Evolutionary conservation across 92 coral and sea anemone genomes (phyloP).

Genomic region (Siderastrea siderea): DNA sequence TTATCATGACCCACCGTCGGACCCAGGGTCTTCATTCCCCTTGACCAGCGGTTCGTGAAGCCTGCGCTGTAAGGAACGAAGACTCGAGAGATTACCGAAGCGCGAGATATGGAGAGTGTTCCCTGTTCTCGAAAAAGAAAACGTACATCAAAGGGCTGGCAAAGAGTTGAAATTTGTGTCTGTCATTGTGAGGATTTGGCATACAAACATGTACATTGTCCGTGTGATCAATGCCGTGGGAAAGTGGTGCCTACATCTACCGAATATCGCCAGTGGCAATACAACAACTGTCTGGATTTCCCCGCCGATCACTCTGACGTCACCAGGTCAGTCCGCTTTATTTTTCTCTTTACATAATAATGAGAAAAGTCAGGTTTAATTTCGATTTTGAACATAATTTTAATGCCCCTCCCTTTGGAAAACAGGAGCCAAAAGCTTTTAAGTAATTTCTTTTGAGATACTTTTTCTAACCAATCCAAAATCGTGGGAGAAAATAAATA

Average conservation of each 20-base stretch:
- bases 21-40: not conserved
- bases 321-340: no score
- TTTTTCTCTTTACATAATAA: no score
- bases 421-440: no score
- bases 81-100: not conserved
- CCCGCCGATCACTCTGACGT: not conserved
- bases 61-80: not conserved
- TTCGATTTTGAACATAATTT: no score
- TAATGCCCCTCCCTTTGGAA: no score
- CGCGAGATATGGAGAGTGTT: not conserved
- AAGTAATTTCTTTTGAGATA: no score
- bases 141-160: not conserved
- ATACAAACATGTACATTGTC: slow-evolving; percentile 12
- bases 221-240: not conserved
- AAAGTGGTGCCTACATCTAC: not conserved
- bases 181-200: not conserved
- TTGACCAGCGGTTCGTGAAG: not conserved
- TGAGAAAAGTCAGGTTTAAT: no score
- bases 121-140: not conserved
- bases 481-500: no score
- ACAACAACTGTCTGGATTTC: not conserved
- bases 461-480: no score
- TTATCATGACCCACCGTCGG: not conserved
- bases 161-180: not conserved
- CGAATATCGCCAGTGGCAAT: not conserved